Evolutionary conservation across 2,113 vertebrate genomes (phyloP).

Genomic region (Clarias batrachus): DNA sequence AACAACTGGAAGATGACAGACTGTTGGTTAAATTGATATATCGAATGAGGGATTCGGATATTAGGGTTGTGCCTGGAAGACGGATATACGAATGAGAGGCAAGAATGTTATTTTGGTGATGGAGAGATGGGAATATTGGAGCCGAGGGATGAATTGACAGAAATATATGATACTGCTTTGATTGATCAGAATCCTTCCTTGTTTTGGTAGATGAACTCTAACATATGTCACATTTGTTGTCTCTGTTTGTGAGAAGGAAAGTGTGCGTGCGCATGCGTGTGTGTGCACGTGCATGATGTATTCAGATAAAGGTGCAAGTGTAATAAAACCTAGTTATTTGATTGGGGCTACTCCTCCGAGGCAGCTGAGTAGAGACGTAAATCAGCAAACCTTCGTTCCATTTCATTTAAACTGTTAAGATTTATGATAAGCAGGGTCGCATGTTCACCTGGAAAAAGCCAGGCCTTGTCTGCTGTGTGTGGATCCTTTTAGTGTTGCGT

Average conservation of each 20-base stretch:
- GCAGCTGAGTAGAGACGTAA: conserved; percentile 59
- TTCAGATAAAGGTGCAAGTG: conserved; percentile 75
- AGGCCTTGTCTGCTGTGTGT: conserved; percentile 28
- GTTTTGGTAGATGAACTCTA: conserved; percentile 23
- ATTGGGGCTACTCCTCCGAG: conserved; percentile 63
- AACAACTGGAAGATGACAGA: conserved; percentile 18
- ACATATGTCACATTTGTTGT: conserved; percentile 18
- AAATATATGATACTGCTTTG: conserved; percentile 22
- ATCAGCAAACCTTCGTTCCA: conserved; percentile 68
- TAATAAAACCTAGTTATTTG: conserved; percentile 73
- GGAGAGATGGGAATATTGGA: conserved; percentile 30
- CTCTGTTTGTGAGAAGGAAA: conserved; percentile 26
- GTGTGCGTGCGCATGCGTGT: not conserved
- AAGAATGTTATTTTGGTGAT: conserved; percentile 37
- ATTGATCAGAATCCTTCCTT: not conserved
- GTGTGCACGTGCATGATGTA: conserved; percentile 55
- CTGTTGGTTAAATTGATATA: conserved; percentile 30
- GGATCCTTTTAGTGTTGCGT: not conserved
- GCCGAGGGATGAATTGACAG: conserved; percentile 31
- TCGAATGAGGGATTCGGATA: conserved; percentile 30
- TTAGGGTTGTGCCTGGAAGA: conserved; percentile 34
- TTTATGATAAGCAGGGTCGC: conserved; percentile 75
- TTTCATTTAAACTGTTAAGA: conserved; percentile 77
- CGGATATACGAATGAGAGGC: conserved; percentile 10
- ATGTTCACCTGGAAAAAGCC: conserved; percentile 70